A percentile compares a stretch with the other conserved stretches of the same genome.
Evolutionary conservation across 2,113 vertebrate species (phyloP).

Genomic region (Meleagris gallopavo): DNA sequence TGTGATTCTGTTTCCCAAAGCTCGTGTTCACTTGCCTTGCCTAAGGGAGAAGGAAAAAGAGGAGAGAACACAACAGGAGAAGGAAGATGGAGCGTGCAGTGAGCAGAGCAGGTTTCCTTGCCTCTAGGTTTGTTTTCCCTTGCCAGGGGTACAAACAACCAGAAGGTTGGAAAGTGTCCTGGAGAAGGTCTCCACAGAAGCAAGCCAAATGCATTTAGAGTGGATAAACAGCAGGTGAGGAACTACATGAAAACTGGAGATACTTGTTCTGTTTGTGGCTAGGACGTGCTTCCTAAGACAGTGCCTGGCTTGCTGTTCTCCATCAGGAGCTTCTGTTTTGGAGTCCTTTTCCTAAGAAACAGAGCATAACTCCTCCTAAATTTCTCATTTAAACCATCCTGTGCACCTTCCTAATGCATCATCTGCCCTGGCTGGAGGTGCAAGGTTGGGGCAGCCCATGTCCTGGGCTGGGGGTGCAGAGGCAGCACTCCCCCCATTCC

Average conservation of each 20-base stretch:
- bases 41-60: neutral
- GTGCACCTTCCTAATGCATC: neutral
- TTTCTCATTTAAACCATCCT: neutral
- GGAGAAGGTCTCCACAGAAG: constrained; percentile 27
- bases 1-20: neutral
- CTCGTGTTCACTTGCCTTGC: neutral
- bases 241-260: neutral
- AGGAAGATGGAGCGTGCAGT: neutral
- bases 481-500: neutral
- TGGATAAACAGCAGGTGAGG: neutral
- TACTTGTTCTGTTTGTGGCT: neutral
- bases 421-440: neutral
- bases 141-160: constrained; percentile 15
- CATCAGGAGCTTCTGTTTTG: neutral
- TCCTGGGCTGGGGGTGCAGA: neutral
- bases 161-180: constrained; percentile 44
- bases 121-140: neutral
- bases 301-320: neutral
- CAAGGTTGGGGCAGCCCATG: neutral
- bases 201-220: neutral
- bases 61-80: neutral
- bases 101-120: constrained; percentile 4
- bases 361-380: neutral
- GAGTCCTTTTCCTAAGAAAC: neutral
- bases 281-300: neutral